A percentile compares a stretch with the other conserved stretches of the same genome.
phyloP scores from a whole-genome alignment of 2,113 vertebrate species.

The Psittacara wagleri region DNA sequence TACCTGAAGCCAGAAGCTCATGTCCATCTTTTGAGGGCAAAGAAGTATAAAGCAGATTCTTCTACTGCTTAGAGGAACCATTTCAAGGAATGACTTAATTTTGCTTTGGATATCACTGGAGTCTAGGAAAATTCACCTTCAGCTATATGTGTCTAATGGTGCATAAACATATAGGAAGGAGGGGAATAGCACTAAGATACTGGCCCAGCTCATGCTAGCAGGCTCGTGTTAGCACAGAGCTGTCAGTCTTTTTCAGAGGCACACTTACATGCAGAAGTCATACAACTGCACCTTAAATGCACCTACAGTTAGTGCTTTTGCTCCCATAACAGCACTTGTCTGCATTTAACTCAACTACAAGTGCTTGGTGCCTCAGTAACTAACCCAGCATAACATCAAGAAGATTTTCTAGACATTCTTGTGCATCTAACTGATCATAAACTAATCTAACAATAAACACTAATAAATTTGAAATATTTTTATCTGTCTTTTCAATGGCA shows the following conservation, averaged over 20 bases:
- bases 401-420: background rate
- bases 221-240: background rate
- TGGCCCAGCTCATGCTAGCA: background rate
- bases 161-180: background rate
- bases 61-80: background rate
- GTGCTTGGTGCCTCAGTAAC: background rate
- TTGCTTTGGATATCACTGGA: background rate
- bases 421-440: background rate
- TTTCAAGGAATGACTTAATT: background rate
- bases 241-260: background rate
- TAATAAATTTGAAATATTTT: background rate
- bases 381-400: background rate
- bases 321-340: background rate
- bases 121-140: background rate
- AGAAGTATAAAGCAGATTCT: background rate
- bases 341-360: background rate
- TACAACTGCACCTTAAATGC: background rate
- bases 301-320: background rate
- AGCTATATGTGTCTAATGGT: background rate
- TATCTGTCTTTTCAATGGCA: background rate
- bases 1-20: background rate
- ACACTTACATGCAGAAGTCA: background rate
- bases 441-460: background rate
- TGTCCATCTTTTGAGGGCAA: background rate
- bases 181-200: background rate